Evolutionary conservation across 2,113 vertebrate species (phyloP).

Genomic region (Vimba vimba): DNA sequence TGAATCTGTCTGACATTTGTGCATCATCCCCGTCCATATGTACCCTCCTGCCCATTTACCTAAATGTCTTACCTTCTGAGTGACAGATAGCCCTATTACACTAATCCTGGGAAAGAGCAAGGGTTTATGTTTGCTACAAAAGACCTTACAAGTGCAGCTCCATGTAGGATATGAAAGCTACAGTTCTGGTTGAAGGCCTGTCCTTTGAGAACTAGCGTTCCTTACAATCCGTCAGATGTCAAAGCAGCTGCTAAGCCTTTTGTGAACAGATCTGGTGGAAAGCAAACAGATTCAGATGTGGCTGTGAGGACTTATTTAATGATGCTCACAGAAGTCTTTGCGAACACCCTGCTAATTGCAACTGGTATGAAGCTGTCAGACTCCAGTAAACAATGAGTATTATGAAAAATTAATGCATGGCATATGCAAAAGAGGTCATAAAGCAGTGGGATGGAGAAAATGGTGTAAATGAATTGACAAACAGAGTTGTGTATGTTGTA

Average conservation of each 20-base stretch:
- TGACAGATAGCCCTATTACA: constrained; percentile 50
- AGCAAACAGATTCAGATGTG: constrained; percentile 19
- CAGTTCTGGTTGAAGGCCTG: constrained; percentile 24
- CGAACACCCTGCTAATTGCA: constrained; percentile 24
- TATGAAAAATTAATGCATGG: neutral
- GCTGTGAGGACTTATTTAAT: constrained; percentile 24
- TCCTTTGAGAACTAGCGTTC: neutral
- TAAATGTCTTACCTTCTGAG: constrained; percentile 39
- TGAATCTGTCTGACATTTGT: constrained; percentile 48
- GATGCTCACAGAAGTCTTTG: constrained; percentile 17
- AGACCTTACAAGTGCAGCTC: constrained; percentile 29
- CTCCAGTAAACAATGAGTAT: neutral
- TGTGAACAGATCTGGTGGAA: constrained; percentile 36
- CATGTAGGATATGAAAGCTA: constrained; percentile 44
- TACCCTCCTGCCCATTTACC: constrained; percentile 27
- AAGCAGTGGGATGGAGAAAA: neutral
- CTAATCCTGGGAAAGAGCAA: constrained; percentile 48
- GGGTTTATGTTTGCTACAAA: constrained; percentile 41
- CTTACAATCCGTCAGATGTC: constrained; percentile 44
- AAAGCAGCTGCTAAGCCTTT: constrained; percentile 18
- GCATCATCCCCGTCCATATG: constrained; percentile 40
- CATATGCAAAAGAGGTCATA: neutral
- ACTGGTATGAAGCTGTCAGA: neutral
- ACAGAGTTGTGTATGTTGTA: neutral
- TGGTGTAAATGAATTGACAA: neutral